Percentiles rank a stretch among this genome's conserved stretches.
Evolutionary conservation across 2,888 invertebrate genomes (phyloP).

Genomic region (Pherbina coryleti): DNA sequence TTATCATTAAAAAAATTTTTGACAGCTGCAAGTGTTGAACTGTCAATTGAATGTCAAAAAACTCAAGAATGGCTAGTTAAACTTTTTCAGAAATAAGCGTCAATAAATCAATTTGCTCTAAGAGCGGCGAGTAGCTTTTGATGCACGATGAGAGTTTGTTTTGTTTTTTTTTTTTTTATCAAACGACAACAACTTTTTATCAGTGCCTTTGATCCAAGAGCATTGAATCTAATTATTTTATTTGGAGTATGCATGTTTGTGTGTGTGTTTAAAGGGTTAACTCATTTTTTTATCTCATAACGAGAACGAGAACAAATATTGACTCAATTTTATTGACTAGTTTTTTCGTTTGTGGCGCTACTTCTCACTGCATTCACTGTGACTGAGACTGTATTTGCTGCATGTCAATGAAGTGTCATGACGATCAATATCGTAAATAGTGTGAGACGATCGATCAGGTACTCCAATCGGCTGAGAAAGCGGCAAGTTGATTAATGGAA

Average conservation of each 20-base stretch:
- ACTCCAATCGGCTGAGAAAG: not conserved
- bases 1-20: conserved; percentile 51
- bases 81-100: not conserved
- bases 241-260: not conserved
- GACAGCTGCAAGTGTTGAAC: conserved; percentile 67
- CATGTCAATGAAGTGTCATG: conserved; percentile 16
- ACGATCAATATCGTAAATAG: conserved; percentile 8
- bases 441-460: not conserved
- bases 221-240: conserved; percentile 5
- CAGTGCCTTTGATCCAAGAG: not conserved
- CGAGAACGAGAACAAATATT: conserved; percentile 19
- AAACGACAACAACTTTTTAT: too few species aligned
- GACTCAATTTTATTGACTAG: conserved; percentile 15
- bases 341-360: conserved; percentile 14
- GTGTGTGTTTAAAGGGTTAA: not conserved
- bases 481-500: not conserved
- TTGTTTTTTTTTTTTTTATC: too few species aligned
- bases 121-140: not conserved
- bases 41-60: conserved; percentile 60
- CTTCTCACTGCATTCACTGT: not conserved
- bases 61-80: not conserved
- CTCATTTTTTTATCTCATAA: not conserved
- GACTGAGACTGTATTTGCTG: conserved; percentile 2
- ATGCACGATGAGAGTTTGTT: not conserved
- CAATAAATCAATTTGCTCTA: not conserved